These are phyloP conservation scores for Phalacrocorax brasilianus DNA, from an alignment of 2,113 vertebrate species.

Conservation along the genomic window DNA sequence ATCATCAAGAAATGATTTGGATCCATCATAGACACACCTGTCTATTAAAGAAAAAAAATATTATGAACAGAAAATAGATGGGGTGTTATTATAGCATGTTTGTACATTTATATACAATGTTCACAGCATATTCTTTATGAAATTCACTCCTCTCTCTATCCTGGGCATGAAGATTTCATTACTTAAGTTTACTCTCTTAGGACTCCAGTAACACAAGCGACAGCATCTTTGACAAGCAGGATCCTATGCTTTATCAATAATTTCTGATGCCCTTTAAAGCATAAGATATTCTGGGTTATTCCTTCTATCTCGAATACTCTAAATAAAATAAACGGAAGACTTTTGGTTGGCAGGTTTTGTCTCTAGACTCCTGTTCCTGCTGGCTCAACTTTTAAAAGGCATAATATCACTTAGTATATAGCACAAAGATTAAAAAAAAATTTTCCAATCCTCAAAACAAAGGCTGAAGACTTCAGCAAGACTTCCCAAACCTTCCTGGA, in stretches of 20 bases:
- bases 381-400: background rate
- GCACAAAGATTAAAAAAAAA: background rate
- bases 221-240: background rate
- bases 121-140: background rate
- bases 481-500: background rate
- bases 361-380: background rate
- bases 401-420: background rate
- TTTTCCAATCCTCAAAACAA: background rate
- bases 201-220: background rate
- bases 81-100: background rate
- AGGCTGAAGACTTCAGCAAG: background rate
- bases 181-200: background rate
- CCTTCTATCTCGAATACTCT: background rate
- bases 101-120: background rate
- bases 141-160: background rate
- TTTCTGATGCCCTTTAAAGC: background rate
- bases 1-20: conserved; percentile 99
- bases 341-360: background rate
- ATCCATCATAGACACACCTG: conserved; percentile 98
- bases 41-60: conserved; percentile 73
- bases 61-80: background rate
- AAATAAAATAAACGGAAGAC: background rate
- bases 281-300: background rate
- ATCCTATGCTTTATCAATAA: background rate
- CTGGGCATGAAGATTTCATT: background rate